A percentile compares a stretch with the other conserved stretches of the same genome.
phyloP scores from a whole-genome alignment of 2,113 vertebrate species.

The Stegostoma tigrinum region DNA sequence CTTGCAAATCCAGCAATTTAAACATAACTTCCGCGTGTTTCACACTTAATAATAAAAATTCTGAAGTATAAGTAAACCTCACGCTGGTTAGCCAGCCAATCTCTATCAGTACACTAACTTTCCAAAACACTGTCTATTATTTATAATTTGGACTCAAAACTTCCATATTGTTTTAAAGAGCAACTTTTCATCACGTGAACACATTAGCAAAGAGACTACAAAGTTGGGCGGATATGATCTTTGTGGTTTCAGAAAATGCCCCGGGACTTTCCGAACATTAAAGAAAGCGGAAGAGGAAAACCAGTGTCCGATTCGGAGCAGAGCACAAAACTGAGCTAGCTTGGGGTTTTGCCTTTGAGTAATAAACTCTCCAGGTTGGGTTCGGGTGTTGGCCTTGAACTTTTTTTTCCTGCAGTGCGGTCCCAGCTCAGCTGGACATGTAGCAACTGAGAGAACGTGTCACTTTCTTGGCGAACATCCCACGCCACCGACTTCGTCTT shows the following conservation, averaged over 20 bases:
- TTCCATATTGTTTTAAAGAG: not conserved
- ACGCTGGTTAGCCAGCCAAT: not conserved
- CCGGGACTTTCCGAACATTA: not conserved
- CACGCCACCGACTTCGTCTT: not conserved
- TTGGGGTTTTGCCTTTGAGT: not conserved
- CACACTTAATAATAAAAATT: rapidly evolving
- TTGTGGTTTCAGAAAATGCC: not conserved
- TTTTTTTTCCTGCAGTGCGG: not conserved
- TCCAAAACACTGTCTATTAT: not conserved
- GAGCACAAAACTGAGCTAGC: not conserved
- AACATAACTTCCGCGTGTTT: not conserved
- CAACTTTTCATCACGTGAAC: not conserved
- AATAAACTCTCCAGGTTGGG: not conserved
- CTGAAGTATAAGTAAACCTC: not conserved
- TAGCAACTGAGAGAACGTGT: not conserved
- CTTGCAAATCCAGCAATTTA: not conserved
- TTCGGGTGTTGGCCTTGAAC: not conserved
- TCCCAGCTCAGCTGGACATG: not conserved
- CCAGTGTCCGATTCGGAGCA: not conserved
- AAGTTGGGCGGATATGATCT: not conserved
- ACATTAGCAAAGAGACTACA: not conserved
- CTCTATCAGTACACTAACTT: not conserved
- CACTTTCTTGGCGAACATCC: not conserved
- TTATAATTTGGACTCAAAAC: not conserved
- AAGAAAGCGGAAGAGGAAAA: constrained; percentile 1